Evolutionary conservation across 2,113 vertebrate species (phyloP).

Genomic region (Mungos mungo): DNA sequence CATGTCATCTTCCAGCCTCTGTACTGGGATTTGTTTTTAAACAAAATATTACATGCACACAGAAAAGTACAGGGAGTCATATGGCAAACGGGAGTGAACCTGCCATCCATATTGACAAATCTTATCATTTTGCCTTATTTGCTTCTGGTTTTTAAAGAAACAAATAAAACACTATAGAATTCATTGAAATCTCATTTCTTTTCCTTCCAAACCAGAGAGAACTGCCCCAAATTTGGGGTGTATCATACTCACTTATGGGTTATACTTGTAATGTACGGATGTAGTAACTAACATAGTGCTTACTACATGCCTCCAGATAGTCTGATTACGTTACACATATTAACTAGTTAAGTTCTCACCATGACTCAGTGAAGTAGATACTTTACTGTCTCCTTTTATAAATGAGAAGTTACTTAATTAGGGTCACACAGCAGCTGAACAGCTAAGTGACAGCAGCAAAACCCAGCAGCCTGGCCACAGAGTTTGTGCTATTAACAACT

Average conservation of each 20-base stretch:
- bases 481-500: background rate
- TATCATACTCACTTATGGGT: background rate
- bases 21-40: background rate
- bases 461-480: background rate
- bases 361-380: background rate
- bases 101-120: background rate
- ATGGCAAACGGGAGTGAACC: background rate
- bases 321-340: background rate
- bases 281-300: background rate
- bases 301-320: background rate
- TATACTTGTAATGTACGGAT: background rate
- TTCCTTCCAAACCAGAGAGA: background rate
- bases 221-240: background rate
- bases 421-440: background rate
- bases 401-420: conserved; percentile 5
- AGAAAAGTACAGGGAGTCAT: background rate
- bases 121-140: background rate
- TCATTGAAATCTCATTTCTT: background rate
- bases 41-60: background rate
- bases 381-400: background rate
- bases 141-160: background rate
- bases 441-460: background rate
- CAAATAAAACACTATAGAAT: conserved; percentile 1
- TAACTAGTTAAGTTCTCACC: background rate
- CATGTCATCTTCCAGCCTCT: background rate